Evolutionary conservation across 2,797 vertebrate genomes (phyloP).

Genomic region (Eurystomus glaucurus): DNA sequence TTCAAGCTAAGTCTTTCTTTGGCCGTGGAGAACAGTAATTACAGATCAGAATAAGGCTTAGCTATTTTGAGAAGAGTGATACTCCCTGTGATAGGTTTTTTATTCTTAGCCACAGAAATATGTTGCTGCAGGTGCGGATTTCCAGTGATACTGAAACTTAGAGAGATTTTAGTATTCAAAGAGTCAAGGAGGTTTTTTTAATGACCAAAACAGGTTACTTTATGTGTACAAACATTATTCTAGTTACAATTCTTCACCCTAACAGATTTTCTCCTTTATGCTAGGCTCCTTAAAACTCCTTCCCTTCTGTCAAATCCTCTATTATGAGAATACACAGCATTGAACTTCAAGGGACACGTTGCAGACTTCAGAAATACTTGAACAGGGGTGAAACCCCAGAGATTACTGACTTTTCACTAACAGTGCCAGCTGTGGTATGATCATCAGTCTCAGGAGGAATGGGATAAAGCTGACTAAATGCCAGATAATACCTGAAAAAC

Average conservation of each 20-base stretch:
- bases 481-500: background rate
- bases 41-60: background rate
- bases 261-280: slow-evolving; percentile 40
- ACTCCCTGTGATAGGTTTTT: background rate
- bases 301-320: slow-evolving; percentile 64
- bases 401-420: background rate
- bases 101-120: background rate
- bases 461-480: background rate
- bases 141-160: slow-evolving; percentile 23
- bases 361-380: slow-evolving; percentile 64
- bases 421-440: background rate
- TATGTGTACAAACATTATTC: background rate
- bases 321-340: slow-evolving; percentile 56
- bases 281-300: slow-evolving; percentile 55
- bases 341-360: slow-evolving; percentile 55
- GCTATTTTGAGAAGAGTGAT: background rate
- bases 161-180: background rate
- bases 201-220: background rate
- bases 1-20: background rate
- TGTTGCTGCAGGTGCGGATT: slow-evolving; percentile 7
- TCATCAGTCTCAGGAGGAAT: background rate
- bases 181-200: background rate
- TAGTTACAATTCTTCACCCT: background rate
- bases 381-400: rapidly evolving
- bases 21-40: background rate